Base-by-base conservation (phyloP, 2,888 invertebrate genomes). In the Tiliacea citrago region DNA sequence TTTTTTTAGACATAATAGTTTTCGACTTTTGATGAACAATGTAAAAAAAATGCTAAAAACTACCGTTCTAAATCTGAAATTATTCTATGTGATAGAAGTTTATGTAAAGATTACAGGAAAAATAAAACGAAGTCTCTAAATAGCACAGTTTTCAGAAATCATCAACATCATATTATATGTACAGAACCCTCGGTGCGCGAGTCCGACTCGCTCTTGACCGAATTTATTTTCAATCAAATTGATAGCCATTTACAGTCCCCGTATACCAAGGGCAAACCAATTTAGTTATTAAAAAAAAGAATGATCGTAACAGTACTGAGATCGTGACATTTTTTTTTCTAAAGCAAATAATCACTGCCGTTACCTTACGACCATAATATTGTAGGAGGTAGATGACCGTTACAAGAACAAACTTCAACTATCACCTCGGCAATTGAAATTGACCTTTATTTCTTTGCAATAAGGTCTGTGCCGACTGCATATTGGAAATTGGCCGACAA, bases 381-480 rank as follows among this genome's bases (percentile, higher is more conserved):
- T 86, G 88, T 81, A 88, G 88, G 88, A 93, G 93, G 93, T 93
- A 90, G 90, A 86, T 92, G 94, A 95, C 95, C 95, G 95, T 89
- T 89, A 89, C 83, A 47, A 74, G 47, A 49, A 79, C 86, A 82
- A 86, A 78, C 75, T 77, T 68, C 53, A 74, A 69, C 39, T 51
- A 66, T 10, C 9, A 62, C 12, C 0, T 18, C 45, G 62, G 9
- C 51, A 75, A 69, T 73, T 42, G 39, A 87, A 79, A 74, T 75
- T 77, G 47, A 65, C 53, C 77, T 71, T 82, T 85, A 81, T 35
- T 0, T 0, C 1, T 3, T 1, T 0, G 0, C 0, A 0, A 73
- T 85, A 86, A 77, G 74, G 68, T 82, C 29, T 42, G 4, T 58
- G 49, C n/a, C 12, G 57, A 65, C n/a, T 13, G 75, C 65, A 72